Evolutionary conservation across 2,113 vertebrate species (phyloP), one percentile per base, ranked within the genome.

Genomic region (Lucifuga dentata): DNA sequence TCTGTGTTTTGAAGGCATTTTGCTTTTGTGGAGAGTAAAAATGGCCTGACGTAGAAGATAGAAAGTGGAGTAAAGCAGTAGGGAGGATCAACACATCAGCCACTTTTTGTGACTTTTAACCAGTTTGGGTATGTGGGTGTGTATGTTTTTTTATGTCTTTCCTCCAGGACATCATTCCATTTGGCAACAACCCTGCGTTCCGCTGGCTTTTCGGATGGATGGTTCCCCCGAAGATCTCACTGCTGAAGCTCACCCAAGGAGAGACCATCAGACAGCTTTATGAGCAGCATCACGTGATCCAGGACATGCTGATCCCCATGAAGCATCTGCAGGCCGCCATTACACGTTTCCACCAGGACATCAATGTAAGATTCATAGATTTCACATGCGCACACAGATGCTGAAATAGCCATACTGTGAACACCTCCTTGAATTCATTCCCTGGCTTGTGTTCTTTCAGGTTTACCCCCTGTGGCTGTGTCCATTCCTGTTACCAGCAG

Each of bases 391-490:
- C 33, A 24, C 53, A 8, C 15, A 2, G 26, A 15, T 16, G 21
- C 39, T 29, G 26, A 5, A 5, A 7, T 29, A 5, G 3, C 26
- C 26, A 59, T 32, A 7, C 4, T 0, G 29, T 0, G 4, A 13
- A 8, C 11, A 19, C 24, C 26, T 15, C 5, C 21, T 38, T 41
- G 10, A 45, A 29, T 41, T 19, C 1, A 29, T 33, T 15, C 29
- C 19, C 2, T 2, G 0, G 19, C 5, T 23, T 48, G 32, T 76
- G 20, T 0, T 32, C 11, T 71, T 81, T 16, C 88, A 99, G 98
- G 97, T 99, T 40, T 99, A 99, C 79, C 98, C 98, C 40, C 88
- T 99, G 76, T 99, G 98, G 98, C 87, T 99, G 38, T 99, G 97
- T 62, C 96, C 98, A 0, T 99, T 99, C 86, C 88, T 95, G 75